Base-by-base conservation (phyloP, 2,797 vertebrate genomes). In the Scolopax rusticola region DNA sequence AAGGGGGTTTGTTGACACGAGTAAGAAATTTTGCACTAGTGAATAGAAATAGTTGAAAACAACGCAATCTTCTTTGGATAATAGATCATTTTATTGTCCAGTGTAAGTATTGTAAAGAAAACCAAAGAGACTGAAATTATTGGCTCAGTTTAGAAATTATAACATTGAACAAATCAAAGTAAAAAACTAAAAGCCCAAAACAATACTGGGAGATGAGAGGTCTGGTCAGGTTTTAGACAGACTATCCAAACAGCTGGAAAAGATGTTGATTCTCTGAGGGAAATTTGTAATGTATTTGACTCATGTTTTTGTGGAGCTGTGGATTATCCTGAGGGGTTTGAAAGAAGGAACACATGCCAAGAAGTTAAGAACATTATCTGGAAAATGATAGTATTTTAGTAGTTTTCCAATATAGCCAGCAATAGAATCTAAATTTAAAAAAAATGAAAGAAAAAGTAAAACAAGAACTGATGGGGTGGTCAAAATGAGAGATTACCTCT, bases 221-320 rank as follows among this genome's bases (percentile, higher is more conserved):
- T 97, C 93, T 94, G 94, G 94, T 98, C 97, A 97, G 97, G 97
- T 97, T 98, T 98, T 96, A 98, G 95, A 97, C 93, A 96, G 93
- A 96, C 91, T 91, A 96, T 98, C 98, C 98, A 98, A 98, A 98
- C 98, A 98, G 98, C 98, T 98, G 98, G 98, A 97, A 98, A 98
- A 98, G 95, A 97, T 98, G 98, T 97, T 98, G 97, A 97, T 96
- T 97, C 96, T 97, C 97, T 96, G 89, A 97, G 97, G 97, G 97
- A 98, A 97, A 97, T 97, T 97, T 97, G 97, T 97, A 98, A 98
- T 98, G 97, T 96, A 93, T 98, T 98, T 98, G 98, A 98, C 41
- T 43, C 41, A 43, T 43, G 41, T 43, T 43, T 43, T 97, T 98
- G 97, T 96, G 96, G 95, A 98, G 97, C 91, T 97, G 94, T 56